Conservation (phyloP, 2,797 vertebrate species). For the Gymnopithys bicolor region DNA sequence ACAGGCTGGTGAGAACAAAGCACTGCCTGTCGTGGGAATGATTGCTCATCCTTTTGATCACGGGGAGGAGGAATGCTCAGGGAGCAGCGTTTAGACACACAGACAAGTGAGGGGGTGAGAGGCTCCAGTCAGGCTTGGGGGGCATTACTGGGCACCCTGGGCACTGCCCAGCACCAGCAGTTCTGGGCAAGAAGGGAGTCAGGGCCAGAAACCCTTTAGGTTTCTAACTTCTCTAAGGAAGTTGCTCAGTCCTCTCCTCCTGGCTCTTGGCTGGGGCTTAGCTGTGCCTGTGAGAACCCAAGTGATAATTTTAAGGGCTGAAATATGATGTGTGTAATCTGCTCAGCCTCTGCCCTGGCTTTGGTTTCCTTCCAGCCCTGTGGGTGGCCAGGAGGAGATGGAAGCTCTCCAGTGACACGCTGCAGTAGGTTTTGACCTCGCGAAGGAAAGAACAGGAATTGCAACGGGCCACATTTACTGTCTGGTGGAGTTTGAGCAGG, state of each 20-base stretch:
- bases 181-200: background rate
- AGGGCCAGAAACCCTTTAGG: background rate
- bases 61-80: conserved; percentile 1
- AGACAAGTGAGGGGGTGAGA: background rate
- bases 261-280: background rate
- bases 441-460: background rate
- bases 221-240: background rate
- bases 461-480: background rate
- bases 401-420: background rate
- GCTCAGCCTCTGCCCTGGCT: background rate
- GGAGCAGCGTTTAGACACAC: background rate
- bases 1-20: conserved; percentile 21
- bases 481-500: background rate
- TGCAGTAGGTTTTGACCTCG: background rate
- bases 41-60: conserved; percentile 58
- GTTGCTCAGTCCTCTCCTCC: accelerated
- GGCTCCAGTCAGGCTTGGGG: accelerated
- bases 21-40: background rate
- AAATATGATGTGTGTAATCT: background rate
- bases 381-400: conserved; percentile 9
- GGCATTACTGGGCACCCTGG: accelerated
- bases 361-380: background rate
- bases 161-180: background rate
- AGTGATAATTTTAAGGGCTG: background rate
- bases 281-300: background rate